Evolutionary conservation across 2,888 invertebrate species (phyloP), one percentile per base, ranked within the genome.

Genomic region (Aphidoletes aphidimyza): DNA sequence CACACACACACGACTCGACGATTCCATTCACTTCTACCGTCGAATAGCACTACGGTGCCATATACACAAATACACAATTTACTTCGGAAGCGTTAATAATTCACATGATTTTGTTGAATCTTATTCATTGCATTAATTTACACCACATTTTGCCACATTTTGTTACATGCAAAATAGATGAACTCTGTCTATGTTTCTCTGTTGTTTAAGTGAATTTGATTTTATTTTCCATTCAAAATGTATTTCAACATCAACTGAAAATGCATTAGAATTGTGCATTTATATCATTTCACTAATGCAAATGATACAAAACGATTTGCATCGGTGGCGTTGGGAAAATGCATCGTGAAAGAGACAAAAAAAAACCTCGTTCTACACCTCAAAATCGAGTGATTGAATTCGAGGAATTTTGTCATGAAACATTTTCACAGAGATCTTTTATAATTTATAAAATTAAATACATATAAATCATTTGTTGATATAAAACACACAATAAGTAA

Each of bases 41-140:
- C 19, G 47, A 47, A 47, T 47, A 2, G 47, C 3, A 47, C 17
- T 2, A 11, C 19, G 11, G 11, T 39, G 5, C 39, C 11, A 39
- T 8, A 39, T 11, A 11, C 39, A 39, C 47, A 54, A 54, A 26
- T 3, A 69, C 19, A 11, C 34, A 69, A 69, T n/a, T 30, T n/a
- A 30, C 54, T n/a, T 54, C 54, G 54, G 22, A n/a, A 69, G 69
- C 69, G 69, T 69, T 69, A 69, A 69, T 69, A 69, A 69, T 69
- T 69, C 34, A 69, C 34, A 69, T 69, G 1, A 69, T 69, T 69
- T 69, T 69, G 69, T 69, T n/a, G 30, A 34, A 69, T 69, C 69
- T 30, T 30, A 69, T 69, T 69, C 69, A 34, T 34, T 26, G 69
- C 69, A 69, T 30, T 30, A 69, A 69, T 30, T 69, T 69, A 1